Evolutionary conservation across 2,888 invertebrate species (phyloP), one percentile per base, ranked within the genome.

Genomic region (Platycnemis pennipes): DNA sequence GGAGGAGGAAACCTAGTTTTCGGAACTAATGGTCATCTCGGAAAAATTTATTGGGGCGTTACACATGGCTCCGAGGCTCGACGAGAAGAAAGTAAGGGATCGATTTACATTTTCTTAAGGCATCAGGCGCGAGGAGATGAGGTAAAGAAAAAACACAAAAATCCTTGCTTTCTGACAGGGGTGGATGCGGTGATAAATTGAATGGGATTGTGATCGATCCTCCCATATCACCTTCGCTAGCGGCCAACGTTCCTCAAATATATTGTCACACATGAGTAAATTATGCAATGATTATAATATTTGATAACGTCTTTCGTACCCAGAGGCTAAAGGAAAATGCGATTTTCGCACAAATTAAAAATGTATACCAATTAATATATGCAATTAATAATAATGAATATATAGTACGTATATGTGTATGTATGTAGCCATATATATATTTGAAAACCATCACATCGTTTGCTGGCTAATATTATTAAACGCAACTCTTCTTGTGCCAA

Each of bases 11-110:
- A 37, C 16, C 77, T 37, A 77, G 31, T 77, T 77, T n/a, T 77
- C 37, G 77, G 16, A 77, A 77, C 77, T 77, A 77, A 77, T 16
- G 77, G 77, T 77, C 77, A 63, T n/a, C 63, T n/a, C 63, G 63
- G 26, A 26, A 63, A 63, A 63, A 63, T 26, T 63, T 26, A 63
- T 26, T 26, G 63, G 22, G n/a, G n/a, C 63, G 63, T 26, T 1
- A n/a, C 77, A 77, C 77, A 13, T 77, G 77, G 31, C 16, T 63
- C 63, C 11, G 13, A 77, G 77, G 16, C 11, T 2, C 37, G n/a
- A 19, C 63, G 31, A 77, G 37, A 22, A 77, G 77, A 11, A 77
- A 37, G 26, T 13, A 16, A 8, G 26, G 22, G 63, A 89, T 63
- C 44, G 63, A 63, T 69, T 91, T 91, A 45, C 44, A 77, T 37